Base-by-base conservation (phyloP, 2,113 vertebrate species). In the Thalassarche chlororhynchos region DNA sequence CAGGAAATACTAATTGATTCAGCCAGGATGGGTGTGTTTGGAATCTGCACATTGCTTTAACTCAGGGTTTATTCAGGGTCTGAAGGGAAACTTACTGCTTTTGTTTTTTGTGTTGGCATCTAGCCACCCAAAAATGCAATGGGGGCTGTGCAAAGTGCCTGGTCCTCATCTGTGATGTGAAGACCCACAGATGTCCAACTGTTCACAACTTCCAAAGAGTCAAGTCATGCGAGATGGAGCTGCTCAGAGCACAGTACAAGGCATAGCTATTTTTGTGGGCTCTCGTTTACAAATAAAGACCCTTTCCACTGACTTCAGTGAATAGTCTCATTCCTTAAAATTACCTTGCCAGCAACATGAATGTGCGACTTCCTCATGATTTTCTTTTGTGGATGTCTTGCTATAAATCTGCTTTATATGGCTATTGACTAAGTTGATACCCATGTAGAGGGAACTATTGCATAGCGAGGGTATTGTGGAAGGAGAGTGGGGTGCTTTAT, bases 351-450 rank as follows among this genome's bases (percentile, higher is more conserved):
- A 68, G 64, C n/a, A 40, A 2, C 8, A 19, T 19, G 26, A 62
- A 49, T 5, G 21, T 8, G 5, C 0, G 8, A 46, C 38, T 5
- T 81, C 42, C 79, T 55, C 18, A 1, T 0, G 2, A 17, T 36
- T 17, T 87, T 82, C 26, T 57, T 57, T 40, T 40, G 57, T 28
- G 68, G 8, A 6, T 57, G 9, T 28, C 28, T 79, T 87, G 24
- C 44, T 75, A 58, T 28, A 66, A 78, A 81, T 71, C 42, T n/a
- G 19, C 31, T 77, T 91, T 34, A 6, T 49, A 4, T 32, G 54
- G 42, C 9, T 82, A 0, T 34, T 51, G 47, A 4, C 25, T 6
- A 8, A 82, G 57, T 51, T 82, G 77, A 29, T 62, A 14, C 44
- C 28, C 10, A 4, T 19, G 49, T 0, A 9, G 62, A 65, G 40